Conservation (phyloP, 2,888 invertebrate genomes). For the Halictus ligatus region DNA sequence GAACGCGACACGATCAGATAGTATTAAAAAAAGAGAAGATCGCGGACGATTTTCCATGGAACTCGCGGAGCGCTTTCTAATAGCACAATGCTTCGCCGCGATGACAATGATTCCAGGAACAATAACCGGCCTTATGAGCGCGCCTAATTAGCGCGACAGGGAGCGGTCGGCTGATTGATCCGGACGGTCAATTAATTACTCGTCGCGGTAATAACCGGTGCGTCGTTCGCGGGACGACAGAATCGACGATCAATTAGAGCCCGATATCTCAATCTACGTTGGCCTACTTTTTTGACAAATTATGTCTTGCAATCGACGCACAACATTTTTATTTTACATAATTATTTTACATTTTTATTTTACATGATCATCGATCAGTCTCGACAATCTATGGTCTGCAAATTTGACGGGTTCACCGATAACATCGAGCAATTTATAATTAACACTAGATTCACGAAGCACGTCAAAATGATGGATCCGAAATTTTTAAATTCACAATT, state of each 20-base stretch:
- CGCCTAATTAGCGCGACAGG: constrained; percentile 40
- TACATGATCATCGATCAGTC: neutral
- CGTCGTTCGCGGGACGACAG: neutral
- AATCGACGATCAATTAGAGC: constrained; percentile 16
- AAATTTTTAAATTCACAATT: too few relatives aligned
- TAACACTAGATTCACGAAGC: too few relatives aligned
- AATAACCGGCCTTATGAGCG: constrained; percentile 46
- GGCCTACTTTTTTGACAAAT: neutral
- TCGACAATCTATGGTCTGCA: too few relatives aligned
- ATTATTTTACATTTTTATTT: neutral
- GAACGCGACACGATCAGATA: constrained; percentile 33
- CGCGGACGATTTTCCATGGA: constrained; percentile 56
- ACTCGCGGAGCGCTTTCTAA: constrained; percentile 63
- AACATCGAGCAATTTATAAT: too few relatives aligned
- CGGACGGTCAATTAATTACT: constrained; percentile 46
- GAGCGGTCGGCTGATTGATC: constrained; percentile 32
- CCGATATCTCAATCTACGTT: constrained; percentile 1
- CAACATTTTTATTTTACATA: neutral
- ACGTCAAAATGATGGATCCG: too few relatives aligned
- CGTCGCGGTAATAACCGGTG: constrained; percentile 33
- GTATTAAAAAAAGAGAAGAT: constrained; percentile 23
- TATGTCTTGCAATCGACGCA: neutral
- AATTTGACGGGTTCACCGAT: too few relatives aligned
- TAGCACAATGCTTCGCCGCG: constrained; percentile 42
- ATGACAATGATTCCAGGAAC: constrained; percentile 65